Evolutionary conservation across 2,888 invertebrate genomes (phyloP).

Genomic region (Drosophila greeni): DNA sequence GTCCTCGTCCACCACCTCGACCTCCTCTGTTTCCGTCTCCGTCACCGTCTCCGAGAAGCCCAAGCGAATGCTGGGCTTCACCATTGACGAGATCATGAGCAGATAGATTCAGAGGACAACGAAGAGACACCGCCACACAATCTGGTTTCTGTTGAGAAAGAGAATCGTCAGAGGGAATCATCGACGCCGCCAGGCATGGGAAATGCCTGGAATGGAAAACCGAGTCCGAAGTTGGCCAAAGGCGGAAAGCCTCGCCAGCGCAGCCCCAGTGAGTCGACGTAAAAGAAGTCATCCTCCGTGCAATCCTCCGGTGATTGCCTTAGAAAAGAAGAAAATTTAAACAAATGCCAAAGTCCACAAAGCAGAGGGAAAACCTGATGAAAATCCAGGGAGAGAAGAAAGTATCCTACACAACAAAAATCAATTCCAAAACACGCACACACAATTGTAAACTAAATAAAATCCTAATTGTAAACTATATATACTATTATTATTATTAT

Average conservation of each 20-base stretch:
- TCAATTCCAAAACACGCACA: constrained; percentile 54
- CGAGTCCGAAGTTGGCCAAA: constrained; percentile 33
- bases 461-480: constrained; percentile 22
- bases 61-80: constrained; percentile 85
- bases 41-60: constrained; percentile 71
- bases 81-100: constrained; percentile 93
- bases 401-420: constrained; percentile 52
- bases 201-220: constrained; percentile 61
- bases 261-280: constrained; percentile 39
- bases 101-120: constrained; percentile 80
- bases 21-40: constrained; percentile 69
- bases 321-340: constrained; percentile 31
- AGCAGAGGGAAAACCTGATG: constrained; percentile 31
- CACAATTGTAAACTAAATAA: constrained; percentile 39
- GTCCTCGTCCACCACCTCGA: constrained; percentile 79
- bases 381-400: constrained; percentile 38
- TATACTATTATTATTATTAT: constrained; percentile 45
- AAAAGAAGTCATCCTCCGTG: constrained; percentile 24
- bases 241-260: constrained; percentile 30
- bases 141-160: constrained; percentile 38
- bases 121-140: constrained; percentile 10
- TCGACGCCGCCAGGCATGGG: constrained; percentile 69
- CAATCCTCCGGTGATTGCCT: constrained; percentile 55
- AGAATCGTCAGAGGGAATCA: constrained; percentile 6
- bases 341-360: constrained; percentile 69